Percentiles rank a stretch among this genome's conserved stretches.
Evolutionary conservation across 2,888 invertebrate species (phyloP).

Genomic region (Caenorhabditis sinica): DNA sequence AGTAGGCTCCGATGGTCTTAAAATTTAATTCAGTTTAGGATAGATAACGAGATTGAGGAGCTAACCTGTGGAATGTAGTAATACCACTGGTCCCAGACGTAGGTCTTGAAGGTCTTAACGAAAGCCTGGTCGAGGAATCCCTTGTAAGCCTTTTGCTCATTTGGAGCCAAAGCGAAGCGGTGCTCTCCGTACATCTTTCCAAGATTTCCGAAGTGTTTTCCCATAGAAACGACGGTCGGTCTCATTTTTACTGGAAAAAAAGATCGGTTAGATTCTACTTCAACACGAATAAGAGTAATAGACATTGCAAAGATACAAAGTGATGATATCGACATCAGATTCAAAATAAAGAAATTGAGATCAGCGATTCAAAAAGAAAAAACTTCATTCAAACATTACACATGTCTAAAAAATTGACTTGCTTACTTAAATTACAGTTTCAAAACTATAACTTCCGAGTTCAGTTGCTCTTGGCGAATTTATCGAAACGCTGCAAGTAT

Average conservation of each 20-base stretch:
- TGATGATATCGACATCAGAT: neutral
- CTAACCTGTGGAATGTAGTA: constrained; percentile 78
- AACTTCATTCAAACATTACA: constrained; percentile 37
- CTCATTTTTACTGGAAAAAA: constrained; percentile 65
- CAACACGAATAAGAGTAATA: neutral
- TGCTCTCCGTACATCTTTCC: constrained; percentile 83
- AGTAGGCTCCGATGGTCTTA: constrained; percentile 74
- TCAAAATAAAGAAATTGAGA: neutral
- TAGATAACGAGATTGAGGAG: neutral
- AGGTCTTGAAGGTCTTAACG: constrained; percentile 77
- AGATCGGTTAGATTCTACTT: neutral
- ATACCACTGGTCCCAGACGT: constrained; percentile 80
- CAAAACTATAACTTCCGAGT: constrained; percentile 23
- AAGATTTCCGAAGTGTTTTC: constrained; percentile 81
- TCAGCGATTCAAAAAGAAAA: neutral
- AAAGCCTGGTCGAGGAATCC: constrained; percentile 80
- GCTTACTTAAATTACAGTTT: constrained; percentile 33
- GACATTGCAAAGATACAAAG: neutral
- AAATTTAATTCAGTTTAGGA: neutral
- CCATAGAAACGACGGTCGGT: constrained; percentile 71
- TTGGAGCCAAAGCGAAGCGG: constrained; percentile 80
- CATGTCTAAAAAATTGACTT: constrained; percentile 25
- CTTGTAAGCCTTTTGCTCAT: constrained; percentile 81
- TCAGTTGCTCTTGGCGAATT: constrained; percentile 70
- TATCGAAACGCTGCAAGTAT: constrained; percentile 75